Base-by-base conservation (phyloP, 2,888 invertebrate genomes). In the Eristalinus aeneus region DNA sequence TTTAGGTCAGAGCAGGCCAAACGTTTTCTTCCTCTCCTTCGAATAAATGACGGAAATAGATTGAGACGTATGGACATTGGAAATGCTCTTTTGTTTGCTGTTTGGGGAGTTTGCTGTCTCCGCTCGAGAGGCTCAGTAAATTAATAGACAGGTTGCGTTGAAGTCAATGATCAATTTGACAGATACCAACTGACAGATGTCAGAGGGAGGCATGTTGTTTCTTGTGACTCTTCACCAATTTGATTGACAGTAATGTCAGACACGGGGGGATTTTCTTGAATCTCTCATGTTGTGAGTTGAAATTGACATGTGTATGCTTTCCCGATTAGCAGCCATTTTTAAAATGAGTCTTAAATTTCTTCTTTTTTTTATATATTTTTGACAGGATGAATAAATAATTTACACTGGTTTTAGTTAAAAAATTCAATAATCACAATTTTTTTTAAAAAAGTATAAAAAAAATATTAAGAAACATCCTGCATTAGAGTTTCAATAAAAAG, bases 1-100 rank as follows among this genome's bases (percentile, higher is more conserved):
- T 79, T 79, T 79, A 67, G 72, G 72, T 79, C 72, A 56, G 36
- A 68, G 27, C n/a, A 16, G 53, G 27, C 11, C 27, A 20, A 54
- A n/a, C 36, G 11, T 53, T 60, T 32, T 71, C n/a, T 22, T 56
- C 9, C 39, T 56, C 10, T 0, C 16, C n/a, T 46, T 16, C 16
- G 46, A 16, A 16, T 46, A 6, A 46, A 46, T 46, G 39, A 46
- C 39, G 39, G 39, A 46, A 46, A 46, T 46, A 46, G 39, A n/a
- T 56, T 56, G 22, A 56, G 56, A 56, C 23, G 56, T 23, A 22
- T 56, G 20, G 22, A 22, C 56, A 56, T 54, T 22, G 54, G 16
- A 16, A 22, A 22, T 11, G 20, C 31, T 65, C 46, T 46, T 34
- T 12, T 46, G 39, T 39, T 46, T 46, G 16, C 6, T 46, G 46